Evolutionary conservation across 2,797 vertebrate genomes (phyloP), one percentile per base, ranked within the genome.

Genomic region (Halcyon leucocephala): DNA sequence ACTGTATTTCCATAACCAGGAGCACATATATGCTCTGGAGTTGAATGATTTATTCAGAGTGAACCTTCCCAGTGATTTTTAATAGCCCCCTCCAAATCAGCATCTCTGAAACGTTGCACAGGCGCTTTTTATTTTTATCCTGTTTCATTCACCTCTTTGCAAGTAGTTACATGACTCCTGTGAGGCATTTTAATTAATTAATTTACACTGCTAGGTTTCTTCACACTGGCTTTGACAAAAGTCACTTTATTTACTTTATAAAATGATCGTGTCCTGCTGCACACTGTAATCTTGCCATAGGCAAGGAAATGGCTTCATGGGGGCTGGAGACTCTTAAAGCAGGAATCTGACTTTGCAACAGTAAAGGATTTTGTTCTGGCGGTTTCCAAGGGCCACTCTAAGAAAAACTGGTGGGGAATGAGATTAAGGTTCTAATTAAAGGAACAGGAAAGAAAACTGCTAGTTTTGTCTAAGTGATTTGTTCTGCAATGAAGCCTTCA

Each of bases 181-280:
- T 19, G 42, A 93, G 76, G 69, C 37, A 18, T 86, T 94, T 72
- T 58, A 72, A 81, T 82, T 44, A 60, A 89, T 82, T 42, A 48
- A 94, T 92, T 80, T 88, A 35, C 37, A 14, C 58, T 79, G 58
- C 29, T 90, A 58, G 28, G 58, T 89, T 60, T 52, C 62, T 71
- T 78, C 92, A 90, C 91, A 49, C 61, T 54, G 57, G 37, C 82
- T 93, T 91, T 14, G 19, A 90, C 89, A 94, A 78, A 96, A 95
- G 74, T 94, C n/a, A 89, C 71, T 85, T 82, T 86, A 84, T 72
- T 95, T 60, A 28, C 55, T 74, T 66, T 3, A 12, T 54, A 28
- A 62, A 64, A 6, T 1, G 8, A 31, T 57, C 0, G 2, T n/a
- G 70, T 77, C 44, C 48, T 37, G 78, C 76, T 66, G 83, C 76